phyloP scores from a whole-genome alignment of 23 tunicate species.

The Halocynthia roretzi region DNA sequence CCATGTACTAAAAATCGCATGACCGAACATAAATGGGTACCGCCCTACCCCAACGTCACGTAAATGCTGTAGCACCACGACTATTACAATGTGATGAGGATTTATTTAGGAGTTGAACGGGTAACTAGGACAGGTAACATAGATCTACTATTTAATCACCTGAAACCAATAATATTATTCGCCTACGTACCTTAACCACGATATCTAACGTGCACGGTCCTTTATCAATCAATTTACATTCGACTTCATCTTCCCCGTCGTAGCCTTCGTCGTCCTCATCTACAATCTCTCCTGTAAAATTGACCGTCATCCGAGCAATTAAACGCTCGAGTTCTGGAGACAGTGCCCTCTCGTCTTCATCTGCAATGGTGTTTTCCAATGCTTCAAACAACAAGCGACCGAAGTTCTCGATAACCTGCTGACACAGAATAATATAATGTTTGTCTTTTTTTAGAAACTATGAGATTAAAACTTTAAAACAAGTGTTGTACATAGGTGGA shows the following conservation, averaged over 20 bases:
- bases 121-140: no score
- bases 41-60: no score
- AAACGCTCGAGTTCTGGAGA: conserved; percentile 44
- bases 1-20: no score
- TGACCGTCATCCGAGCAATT: conserved; percentile 52
- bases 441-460: no score
- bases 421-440: background rate
- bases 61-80: no score
- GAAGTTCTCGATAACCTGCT: conserved; percentile 36
- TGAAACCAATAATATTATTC: background rate
- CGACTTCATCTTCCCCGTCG: conserved; percentile 38
- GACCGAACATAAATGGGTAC: no score
- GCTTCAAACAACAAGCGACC: conserved; percentile 66
- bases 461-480: no score
- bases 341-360: conserved; percentile 59
- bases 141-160: no score
- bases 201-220: conserved; percentile 26
- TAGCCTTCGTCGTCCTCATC: conserved; percentile 79
- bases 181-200: conserved; percentile 7
- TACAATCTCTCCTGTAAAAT: conserved; percentile 20
- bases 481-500: no score
- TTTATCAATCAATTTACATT: conserved; percentile 1
- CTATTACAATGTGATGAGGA: no score
- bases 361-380: conserved; percentile 37
- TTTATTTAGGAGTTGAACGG: no score